Base-by-base conservation (phyloP, 2,888 invertebrate genomes). In the Metacarcinus magister region DNA sequence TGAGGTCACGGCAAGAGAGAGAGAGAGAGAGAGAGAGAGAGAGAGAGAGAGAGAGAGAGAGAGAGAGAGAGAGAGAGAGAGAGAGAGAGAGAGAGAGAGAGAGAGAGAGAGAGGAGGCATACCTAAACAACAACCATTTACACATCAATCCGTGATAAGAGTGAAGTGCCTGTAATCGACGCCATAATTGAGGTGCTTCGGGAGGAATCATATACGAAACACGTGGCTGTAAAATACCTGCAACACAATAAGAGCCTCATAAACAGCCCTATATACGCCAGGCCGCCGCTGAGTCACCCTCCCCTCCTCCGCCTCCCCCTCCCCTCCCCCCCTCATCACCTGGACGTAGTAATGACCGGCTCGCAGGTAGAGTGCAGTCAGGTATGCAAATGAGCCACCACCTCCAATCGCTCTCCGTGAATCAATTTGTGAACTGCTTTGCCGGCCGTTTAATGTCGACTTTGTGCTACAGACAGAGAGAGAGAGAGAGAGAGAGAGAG, bases 11-110 rank as follows among this genome's bases (percentile, higher is more conserved):
- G n/a, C n/a, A n/a, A n/a, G n/a, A n/a, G n/a, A 75, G 48, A 48
- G 48, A 43, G 4, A 54, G 54, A 54, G 23, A 43, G 28, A n/a
- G 44, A 43, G 87, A 87, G 82, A 82, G n/a, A 75, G 82, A 87
- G 23, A 94, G 94, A 43, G 1, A n/a, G 16, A 82, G 54, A 54
- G 54, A 44, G 10, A 60, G 60, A 60, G n/a, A 46, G 48, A 32
- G 48, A 46, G 90, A 90, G 87, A 87, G 32, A 87, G 89, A 90
- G 28, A 94, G 94, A 46, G 19, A 32, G 44, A 87, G 60, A 60
- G 60, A 44, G 13, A 67, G 67, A 67, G 28, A 46, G 54, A 32
- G 48, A 46, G 90, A 90, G 87, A 87, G 32, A 87, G 89, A 54
- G 28, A 94, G 94, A 46, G 19, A 32, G 23, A 87, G 60, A 60